A percentile compares a stretch with the other conserved stretches of the same genome.
phyloP scores from a whole-genome alignment of 2,888 invertebrate genomes.

The Eubasilissa splendida region DNA sequence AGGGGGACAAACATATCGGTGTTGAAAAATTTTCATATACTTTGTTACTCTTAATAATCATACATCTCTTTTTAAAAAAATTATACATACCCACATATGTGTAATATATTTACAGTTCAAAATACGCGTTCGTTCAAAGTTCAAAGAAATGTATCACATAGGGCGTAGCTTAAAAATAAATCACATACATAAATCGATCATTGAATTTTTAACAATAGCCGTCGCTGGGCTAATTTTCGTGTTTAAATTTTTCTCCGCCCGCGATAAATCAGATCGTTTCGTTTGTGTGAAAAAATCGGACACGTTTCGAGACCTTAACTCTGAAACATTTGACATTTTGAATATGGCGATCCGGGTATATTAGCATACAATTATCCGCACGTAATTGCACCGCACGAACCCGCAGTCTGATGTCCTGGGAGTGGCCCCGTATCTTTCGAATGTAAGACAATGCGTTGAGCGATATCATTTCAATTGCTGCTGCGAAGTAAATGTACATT shows the following conservation, averaged over 20 bases:
- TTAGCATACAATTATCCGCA: constrained; percentile 33
- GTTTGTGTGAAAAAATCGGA: constrained; percentile 7
- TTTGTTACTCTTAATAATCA: too few species aligned
- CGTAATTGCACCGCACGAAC: constrained; percentile 13
- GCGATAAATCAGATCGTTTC: background rate
- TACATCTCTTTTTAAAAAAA: too few species aligned
- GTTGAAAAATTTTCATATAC: too few species aligned
- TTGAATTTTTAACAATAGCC: constrained; percentile 18
- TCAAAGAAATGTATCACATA: constrained; percentile 14
- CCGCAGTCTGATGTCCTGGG: constrained; percentile 20
- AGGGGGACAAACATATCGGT: too few species aligned
- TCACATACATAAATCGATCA: constrained; percentile 11
- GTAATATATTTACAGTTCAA: too few species aligned
- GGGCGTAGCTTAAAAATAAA: constrained; percentile 19
- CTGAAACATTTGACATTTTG: constrained; percentile 37
- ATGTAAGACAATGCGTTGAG: constrained; percentile 27
- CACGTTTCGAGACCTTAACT: constrained; percentile 35
- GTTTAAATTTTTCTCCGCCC: constrained; percentile 21
- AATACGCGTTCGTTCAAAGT: background rate
- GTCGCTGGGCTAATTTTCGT: constrained; percentile 14
- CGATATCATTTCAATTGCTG: constrained; percentile 28
- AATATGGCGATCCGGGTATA: constrained; percentile 19
- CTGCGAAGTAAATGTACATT: constrained; percentile 7
- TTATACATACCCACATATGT: too few species aligned
- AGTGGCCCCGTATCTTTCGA: constrained; percentile 19